Evolutionary conservation across 2,888 invertebrate genomes (phyloP).

Genomic region (Tipula helvola): DNA sequence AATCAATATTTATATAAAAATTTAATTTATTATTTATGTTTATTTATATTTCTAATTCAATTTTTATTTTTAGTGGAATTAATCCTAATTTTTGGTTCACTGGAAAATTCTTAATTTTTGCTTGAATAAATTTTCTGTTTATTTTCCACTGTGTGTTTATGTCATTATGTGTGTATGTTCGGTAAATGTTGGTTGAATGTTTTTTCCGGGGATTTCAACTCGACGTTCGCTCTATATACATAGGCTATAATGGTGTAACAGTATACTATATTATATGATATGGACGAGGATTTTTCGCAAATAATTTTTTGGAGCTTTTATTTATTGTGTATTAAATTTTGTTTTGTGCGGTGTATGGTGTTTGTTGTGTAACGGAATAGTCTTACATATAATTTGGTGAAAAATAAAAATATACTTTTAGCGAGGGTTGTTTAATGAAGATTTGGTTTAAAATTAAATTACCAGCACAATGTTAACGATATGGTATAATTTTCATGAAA

Average conservation of each 20-base stretch:
- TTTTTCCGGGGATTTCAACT: background rate
- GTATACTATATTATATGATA: background rate
- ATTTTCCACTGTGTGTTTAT: background rate
- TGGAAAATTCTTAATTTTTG: background rate
- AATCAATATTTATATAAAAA: slow-evolving; percentile 4
- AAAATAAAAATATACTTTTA: background rate
- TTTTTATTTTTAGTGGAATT: background rate
- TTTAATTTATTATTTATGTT: background rate
- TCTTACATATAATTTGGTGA: background rate
- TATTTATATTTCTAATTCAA: background rate
- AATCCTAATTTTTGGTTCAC: background rate
- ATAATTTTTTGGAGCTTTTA: background rate
- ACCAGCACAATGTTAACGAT: background rate
- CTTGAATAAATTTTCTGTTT: background rate
- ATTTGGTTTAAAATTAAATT: background rate
- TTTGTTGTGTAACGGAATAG: background rate
- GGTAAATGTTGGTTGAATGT: background rate
- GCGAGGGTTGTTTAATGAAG: background rate
- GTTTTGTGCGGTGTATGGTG: background rate
- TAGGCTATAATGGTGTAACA: background rate
- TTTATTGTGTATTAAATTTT: background rate
- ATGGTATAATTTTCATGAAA: background rate
- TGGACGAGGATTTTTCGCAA: background rate
- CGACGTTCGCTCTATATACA: background rate
- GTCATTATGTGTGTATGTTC: background rate